Conservation (phyloP, 2,888 invertebrate species). For the Atrina japonica region DNA sequence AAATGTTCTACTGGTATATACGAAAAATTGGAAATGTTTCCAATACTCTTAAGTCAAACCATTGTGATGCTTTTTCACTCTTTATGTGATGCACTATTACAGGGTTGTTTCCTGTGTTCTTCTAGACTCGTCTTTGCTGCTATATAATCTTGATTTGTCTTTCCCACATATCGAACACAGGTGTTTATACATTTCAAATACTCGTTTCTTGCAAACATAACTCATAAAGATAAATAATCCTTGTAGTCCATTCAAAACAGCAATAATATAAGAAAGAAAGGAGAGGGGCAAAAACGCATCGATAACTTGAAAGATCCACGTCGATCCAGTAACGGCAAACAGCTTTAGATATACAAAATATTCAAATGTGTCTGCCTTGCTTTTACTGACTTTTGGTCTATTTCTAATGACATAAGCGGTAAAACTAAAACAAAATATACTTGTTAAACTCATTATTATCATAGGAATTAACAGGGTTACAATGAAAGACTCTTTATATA, state of each 20-base stretch:
- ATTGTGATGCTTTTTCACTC: too few relatives aligned
- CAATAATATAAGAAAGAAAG: slow-evolving; percentile 55
- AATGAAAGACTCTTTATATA: slow-evolving; percentile 25
- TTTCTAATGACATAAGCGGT: slow-evolving; percentile 52
- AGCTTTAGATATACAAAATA: slow-evolving; percentile 60
- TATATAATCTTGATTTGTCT: too few relatives aligned
- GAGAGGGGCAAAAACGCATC: slow-evolving; percentile 54
- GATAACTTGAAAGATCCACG: slow-evolving; percentile 65
- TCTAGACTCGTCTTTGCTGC: too few relatives aligned
- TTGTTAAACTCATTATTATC: slow-evolving; percentile 49
- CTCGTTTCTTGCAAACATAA: slow-evolving; percentile 56
- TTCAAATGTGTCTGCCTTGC: slow-evolving; percentile 45
- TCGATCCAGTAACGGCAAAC: slow-evolving; percentile 64
- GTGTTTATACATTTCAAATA: slow-evolving; percentile 40
- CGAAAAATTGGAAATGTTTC: too few relatives aligned
- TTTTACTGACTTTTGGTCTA: slow-evolving; percentile 31
- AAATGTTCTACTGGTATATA: too few relatives aligned
- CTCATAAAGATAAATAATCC: slow-evolving; percentile 65
- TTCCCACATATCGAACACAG: too few relatives aligned
- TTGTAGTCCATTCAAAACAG: slow-evolving; percentile 59
- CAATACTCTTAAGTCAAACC: too few relatives aligned
- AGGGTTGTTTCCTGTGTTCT: too few relatives aligned
- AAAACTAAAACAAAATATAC: slow-evolving; percentile 54
- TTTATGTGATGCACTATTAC: too few relatives aligned
- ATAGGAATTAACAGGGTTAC: slow-evolving; percentile 61